Evolutionary conservation across 1,140 invertebrate genomes (phyloP).

Genomic region (Temnothorax curvispinosus): DNA sequence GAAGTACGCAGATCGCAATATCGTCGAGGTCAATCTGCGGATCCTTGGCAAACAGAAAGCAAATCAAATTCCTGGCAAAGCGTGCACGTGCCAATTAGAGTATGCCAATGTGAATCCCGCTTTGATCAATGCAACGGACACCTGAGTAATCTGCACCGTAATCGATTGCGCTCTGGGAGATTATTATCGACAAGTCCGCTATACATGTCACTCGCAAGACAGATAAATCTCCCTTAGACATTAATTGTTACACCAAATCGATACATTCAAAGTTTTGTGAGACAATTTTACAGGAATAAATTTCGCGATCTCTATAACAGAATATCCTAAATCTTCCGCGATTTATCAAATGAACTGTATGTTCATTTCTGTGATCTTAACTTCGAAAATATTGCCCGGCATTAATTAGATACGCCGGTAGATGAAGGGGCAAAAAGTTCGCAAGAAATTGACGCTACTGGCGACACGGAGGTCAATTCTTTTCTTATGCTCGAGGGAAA

Average conservation of each 20-base stretch:
- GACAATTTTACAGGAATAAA: neutral
- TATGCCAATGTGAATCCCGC: constrained; percentile 72
- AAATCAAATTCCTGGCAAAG: constrained; percentile 76
- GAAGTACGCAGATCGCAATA: constrained; percentile 71
- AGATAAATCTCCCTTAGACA: constrained; percentile 21
- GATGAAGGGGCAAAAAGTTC: constrained; percentile 7
- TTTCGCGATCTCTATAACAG: neutral
- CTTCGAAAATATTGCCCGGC: constrained; percentile 28
- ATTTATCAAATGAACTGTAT: neutral
- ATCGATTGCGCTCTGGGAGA: constrained; percentile 72
- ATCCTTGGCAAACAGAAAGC: constrained; percentile 71
- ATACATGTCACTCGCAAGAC: neutral
- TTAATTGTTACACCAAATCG: constrained; percentile 34
- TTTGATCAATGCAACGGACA: constrained; percentile 78
- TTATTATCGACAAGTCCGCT: constrained; percentile 72
- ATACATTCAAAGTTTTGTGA: constrained; percentile 7
- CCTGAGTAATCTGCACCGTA: constrained; percentile 76
- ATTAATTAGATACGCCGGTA: constrained; percentile 39
- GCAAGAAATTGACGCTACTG: constrained; percentile 6
- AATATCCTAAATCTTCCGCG: neutral
- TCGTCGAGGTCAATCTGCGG: constrained; percentile 73
- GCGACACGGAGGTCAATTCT: constrained; percentile 22
- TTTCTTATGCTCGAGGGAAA: neutral
- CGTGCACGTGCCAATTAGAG: constrained; percentile 72
- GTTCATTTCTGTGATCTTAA: constrained; percentile 9